Base-by-base conservation (phyloP, 2,113 vertebrate species). In the Oreochromis niloticus region DNA sequence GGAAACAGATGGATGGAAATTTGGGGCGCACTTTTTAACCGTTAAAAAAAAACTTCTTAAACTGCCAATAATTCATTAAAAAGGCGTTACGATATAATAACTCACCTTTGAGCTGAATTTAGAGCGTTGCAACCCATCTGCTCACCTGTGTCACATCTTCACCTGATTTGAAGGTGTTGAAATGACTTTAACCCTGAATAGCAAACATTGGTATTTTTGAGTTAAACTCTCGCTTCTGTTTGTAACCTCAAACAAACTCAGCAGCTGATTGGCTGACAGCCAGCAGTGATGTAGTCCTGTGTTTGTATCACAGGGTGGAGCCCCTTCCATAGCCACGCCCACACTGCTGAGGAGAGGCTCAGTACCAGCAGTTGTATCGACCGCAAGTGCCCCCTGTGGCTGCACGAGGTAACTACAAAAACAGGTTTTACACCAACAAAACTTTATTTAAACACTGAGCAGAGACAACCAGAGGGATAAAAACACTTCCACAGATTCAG, bases 321-420 rank as follows among this genome's bases (percentile, higher is more conserved):
- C 3, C 2, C 32, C 46, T 1, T n/a, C 68, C 43, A 43, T 61
- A 75, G 78, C 82, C 84, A 61, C 88, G 9, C 85, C 90, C 78
- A 75, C 78, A 1, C 17, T 41, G 10, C 3, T 19, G 16, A 89
- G 90, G 82, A 92, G 90, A 41, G 87, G 52, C 6, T 93, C 88
- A 0, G 85, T 86, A 0, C 88, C 87, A 0, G 57, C 14, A 1
- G 68, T 13, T 1, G 30, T 41, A 7, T 10, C 4, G 6, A 43
- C 87, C 1, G 2, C 22, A 8, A 36, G 9, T 5, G n/a, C 83
- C 85, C 87, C 87, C 54, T 88, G 92, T 92, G 92, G 92, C 68
- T 89, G 90, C 61, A 90, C 81, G 0, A 88, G 92, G 92, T 92
- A 89, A 88, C 39, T 48, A 7, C 63, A 52, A 22, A 19, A 39